Percentiles rank a stretch among this genome's conserved stretches.
Evolutionary conservation across 2,888 invertebrate genomes (phyloP).

Genomic region (Chironomus riparius): DNA sequence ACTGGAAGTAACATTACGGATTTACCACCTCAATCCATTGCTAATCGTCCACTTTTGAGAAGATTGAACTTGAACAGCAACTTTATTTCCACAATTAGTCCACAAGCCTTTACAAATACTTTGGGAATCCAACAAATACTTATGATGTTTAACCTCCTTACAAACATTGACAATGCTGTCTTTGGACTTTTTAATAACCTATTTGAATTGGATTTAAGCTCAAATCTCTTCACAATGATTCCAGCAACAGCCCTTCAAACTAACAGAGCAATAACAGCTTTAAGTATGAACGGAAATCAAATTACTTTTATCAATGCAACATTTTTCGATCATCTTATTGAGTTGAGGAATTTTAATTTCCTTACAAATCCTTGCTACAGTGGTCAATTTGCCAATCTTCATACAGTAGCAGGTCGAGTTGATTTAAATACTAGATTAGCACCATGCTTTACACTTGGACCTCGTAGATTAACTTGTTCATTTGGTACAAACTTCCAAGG

Average conservation of each 20-base stretch:
- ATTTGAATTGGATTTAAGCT: background rate
- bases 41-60: background rate
- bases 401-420: background rate
- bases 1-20: background rate
- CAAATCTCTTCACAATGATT: background rate
- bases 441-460: background rate
- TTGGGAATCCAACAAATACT: background rate
- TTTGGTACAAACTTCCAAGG: background rate
- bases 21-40: background rate
- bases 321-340: background rate
- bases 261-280: background rate
- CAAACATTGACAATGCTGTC: background rate
- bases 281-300: background rate
- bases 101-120: background rate
- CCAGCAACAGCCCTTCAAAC: background rate
- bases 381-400: background rate
- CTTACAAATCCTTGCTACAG: background rate
- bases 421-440: background rate
- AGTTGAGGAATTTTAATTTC: background rate
- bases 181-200: background rate
- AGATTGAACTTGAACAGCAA: background rate
- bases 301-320: background rate
- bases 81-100: background rate
- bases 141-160: background rate
- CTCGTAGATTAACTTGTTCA: background rate